Evolutionary conservation across 2,888 invertebrate species (phyloP), one percentile per base, ranked within the genome.

Genomic region (Brachylomia viminalis): DNA sequence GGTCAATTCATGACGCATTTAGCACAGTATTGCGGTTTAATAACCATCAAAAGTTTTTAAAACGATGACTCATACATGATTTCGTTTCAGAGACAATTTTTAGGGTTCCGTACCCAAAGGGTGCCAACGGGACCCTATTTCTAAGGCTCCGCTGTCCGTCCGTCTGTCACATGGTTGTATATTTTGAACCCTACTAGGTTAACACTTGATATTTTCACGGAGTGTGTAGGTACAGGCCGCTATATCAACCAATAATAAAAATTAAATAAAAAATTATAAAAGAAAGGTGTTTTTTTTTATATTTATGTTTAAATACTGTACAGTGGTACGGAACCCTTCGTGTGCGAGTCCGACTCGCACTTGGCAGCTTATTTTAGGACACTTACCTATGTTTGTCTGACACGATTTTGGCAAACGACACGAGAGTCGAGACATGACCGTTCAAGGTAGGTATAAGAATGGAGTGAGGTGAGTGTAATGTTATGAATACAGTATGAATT

Each of bases 341-440:
- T 15, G n/a, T n/a, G 10, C n/a, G n/a, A 38, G n/a, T 17, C 23
- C 17, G 38, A 38, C 4, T 38, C 38, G n/a, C n/a, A 5, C n/a
- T 17, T 62, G 7, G n/a, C n/a, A 38, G 17, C 13, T n/a, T n/a
- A 70, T 54, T 15, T 59, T 62, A 73, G 30, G 56, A 30, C 62
- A 70, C 47, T 62, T 15, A 70, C 47, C 58, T 15, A 30, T 68
- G 20, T 68, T 11, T 52, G 30, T 4, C 42, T 11, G 8, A 68
- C 42, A 71, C 20, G 27, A 52, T 52, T 83, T 83, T 83, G 83
- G 83, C 82, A 82, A 65, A 61, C 61, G 47, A 30, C 42, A n/a
- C 38, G 52, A 58, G 47, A 49, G n/a, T 13, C 33, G 33, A 33
- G 33, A 6, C 8, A 58, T 38, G 30, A 33, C 61, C 45, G 64